Percentiles rank a stretch among this genome's conserved stretches.
Evolutionary conservation across 2,113 vertebrate genomes (phyloP).

Genomic region (Sylvicapra grimmia): DNA sequence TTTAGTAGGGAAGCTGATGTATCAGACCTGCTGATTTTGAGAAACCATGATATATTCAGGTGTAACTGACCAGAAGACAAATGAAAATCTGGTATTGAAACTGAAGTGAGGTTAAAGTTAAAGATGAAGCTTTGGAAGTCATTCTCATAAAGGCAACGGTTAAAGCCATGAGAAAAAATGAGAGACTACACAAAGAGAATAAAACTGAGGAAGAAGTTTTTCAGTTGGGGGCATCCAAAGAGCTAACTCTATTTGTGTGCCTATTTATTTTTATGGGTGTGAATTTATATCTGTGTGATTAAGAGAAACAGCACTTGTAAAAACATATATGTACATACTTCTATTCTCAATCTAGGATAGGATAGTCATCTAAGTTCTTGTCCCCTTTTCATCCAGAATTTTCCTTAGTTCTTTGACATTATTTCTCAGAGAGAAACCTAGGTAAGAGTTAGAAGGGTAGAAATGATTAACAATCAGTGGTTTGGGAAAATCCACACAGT

Average conservation of each 20-base stretch:
- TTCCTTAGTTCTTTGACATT: neutral
- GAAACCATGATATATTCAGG: neutral
- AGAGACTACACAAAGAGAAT: neutral
- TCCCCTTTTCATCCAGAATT: neutral
- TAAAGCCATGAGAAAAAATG: slow-evolving; percentile 17
- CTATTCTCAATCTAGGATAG: neutral
- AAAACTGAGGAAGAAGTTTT: slow-evolving; percentile 8
- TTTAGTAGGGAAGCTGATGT: neutral
- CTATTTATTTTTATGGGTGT: neutral
- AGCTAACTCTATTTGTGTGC: neutral
- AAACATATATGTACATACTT: neutral
- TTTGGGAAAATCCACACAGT: slow-evolving; percentile 28
- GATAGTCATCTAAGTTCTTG: neutral
- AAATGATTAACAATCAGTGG: slow-evolving; percentile 11
- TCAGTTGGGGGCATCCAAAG: neutral
- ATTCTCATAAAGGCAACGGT: neutral
- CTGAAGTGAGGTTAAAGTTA: neutral
- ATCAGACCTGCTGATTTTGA: neutral
- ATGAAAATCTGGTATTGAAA: neutral
- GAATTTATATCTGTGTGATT: neutral
- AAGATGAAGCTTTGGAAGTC: neutral
- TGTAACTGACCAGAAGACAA: neutral
- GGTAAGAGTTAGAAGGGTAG: neutral
- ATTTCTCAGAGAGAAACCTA: slow-evolving; percentile 33
- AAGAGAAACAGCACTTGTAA: neutral